Percentiles rank a stretch among this genome's conserved stretches.
Conservation (phyloP, 2,888 invertebrate genomes). For the Acholoe squamosa region DNA sequence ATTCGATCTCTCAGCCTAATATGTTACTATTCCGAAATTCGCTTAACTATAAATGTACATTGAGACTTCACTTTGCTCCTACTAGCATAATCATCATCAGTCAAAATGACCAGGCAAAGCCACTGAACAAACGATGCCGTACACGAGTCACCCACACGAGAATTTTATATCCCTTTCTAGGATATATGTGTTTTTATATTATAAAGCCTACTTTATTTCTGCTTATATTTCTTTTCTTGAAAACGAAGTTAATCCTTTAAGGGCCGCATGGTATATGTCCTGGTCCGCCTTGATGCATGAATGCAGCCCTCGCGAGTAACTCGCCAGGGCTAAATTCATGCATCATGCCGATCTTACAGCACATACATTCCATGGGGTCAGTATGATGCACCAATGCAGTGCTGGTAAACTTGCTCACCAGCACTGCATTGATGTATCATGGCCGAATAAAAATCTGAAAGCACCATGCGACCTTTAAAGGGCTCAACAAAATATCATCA, state of each 20-base stretch:
- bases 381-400: too few species aligned
- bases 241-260: too few species aligned
- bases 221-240: neutral
- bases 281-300: too few species aligned
- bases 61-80: neutral
- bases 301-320: too few species aligned
- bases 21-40: neutral
- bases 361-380: too few species aligned
- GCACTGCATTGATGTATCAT: too few species aligned
- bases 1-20: conserved; percentile 8
- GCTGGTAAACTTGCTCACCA: too few species aligned
- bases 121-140: conserved; percentile 13
- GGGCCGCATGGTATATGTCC: too few species aligned
- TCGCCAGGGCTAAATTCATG: too few species aligned
- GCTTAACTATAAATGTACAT: conserved; percentile 30
- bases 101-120: neutral
- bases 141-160: neutral
- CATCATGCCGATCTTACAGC: too few species aligned
- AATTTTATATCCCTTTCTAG: neutral
- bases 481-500: neutral
- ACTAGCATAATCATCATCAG: neutral
- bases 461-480: too few species aligned
- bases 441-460: too few species aligned
- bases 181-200: conserved; percentile 22
- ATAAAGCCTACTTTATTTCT: neutral